Conservation (phyloP, 1,140 invertebrate species). For the Oryzaephilus surinamensis region DNA sequence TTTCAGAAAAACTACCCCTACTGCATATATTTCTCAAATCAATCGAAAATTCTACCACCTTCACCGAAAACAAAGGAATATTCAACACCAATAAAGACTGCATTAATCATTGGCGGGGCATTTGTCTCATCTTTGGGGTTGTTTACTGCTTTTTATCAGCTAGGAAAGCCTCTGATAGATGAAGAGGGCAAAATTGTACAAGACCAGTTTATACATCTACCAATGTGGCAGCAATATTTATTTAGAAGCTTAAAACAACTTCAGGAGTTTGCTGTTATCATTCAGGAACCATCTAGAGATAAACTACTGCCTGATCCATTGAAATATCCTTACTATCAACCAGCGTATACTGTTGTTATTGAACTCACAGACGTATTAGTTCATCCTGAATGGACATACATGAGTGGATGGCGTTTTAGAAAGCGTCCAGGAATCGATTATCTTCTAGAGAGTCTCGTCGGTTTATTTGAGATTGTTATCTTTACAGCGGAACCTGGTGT, state of each 20-base stretch:
- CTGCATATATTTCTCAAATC: too few species aligned
- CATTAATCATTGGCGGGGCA: too few species aligned
- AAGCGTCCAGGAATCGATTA: conserved; percentile 92
- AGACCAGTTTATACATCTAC: conserved; percentile 71
- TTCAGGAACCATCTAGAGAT: conserved; percentile 89
- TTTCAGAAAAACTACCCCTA: too few species aligned
- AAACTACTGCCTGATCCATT: conserved; percentile 92
- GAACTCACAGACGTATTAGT: conserved; percentile 95
- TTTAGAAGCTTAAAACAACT: conserved; percentile 57
- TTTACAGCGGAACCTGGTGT: conserved; percentile 87
- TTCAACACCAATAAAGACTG: too few species aligned
- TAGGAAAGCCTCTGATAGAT: conserved; percentile 62
- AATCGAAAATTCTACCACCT: too few species aligned
- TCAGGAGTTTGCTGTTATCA: too few species aligned
- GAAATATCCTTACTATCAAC: conserved; percentile 85
- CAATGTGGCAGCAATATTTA: conserved; percentile 58
- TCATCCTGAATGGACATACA: conserved; percentile 95
- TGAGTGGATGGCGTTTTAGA: conserved; percentile 79
- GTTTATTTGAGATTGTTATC: conserved; percentile 91
- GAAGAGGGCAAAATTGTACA: conserved; percentile 58
- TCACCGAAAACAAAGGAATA: too few species aligned
- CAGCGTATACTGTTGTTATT: conserved; percentile 90
- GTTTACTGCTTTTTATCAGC: conserved; percentile 46
- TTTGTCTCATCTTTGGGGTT: too few species aligned
- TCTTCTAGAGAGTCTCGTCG: conserved; percentile 81